Conservation (phyloP, 2,888 invertebrate species). For the Ashinkailepas kermadecensis region DNA sequence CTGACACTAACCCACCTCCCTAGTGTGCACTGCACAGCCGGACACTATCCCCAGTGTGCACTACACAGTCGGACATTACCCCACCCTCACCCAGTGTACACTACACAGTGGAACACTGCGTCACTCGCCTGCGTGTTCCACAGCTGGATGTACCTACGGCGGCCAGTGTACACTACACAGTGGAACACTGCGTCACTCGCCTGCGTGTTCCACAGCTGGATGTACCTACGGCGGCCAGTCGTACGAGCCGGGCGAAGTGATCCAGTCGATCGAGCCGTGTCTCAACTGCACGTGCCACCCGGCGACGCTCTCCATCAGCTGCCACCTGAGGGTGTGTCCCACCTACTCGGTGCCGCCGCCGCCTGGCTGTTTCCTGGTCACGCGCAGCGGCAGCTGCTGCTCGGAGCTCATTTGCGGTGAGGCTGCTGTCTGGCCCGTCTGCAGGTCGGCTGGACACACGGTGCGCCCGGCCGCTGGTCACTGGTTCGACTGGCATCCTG, state of each 20-base stretch:
- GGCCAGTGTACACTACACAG: conserved; percentile 47
- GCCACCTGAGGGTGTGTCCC: conserved; percentile 68
- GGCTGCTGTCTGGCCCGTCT: neutral
- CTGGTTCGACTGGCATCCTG: too few species aligned
- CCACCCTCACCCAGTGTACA: too few species aligned
- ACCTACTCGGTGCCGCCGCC: conserved; percentile 58
- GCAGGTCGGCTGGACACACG: too few species aligned
- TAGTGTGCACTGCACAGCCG: too few species aligned
- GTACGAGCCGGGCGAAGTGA: conserved; percentile 54
- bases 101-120: too few species aligned
- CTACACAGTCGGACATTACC: too few species aligned
- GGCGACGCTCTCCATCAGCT: conserved; percentile 56
- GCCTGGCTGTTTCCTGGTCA: conserved; percentile 60
- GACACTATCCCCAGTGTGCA: too few species aligned
- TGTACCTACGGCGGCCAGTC: conserved; percentile 65
- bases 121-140: conserved; percentile 20
- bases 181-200: neutral
- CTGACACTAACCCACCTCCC: too few species aligned
- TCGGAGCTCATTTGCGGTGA: conserved; percentile 62
- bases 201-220: conserved; percentile 13
- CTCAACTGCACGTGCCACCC: conserved; percentile 65
- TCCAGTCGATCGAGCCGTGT: conserved; percentile 63
- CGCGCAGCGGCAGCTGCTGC: conserved; percentile 63
- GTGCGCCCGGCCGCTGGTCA: too few species aligned
- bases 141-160: conserved; percentile 56